Percentiles rank a stretch among this genome's conserved stretches.
Conservation (phyloP, 2,797 vertebrate genomes). For the Arctocebus calabarensis region DNA sequence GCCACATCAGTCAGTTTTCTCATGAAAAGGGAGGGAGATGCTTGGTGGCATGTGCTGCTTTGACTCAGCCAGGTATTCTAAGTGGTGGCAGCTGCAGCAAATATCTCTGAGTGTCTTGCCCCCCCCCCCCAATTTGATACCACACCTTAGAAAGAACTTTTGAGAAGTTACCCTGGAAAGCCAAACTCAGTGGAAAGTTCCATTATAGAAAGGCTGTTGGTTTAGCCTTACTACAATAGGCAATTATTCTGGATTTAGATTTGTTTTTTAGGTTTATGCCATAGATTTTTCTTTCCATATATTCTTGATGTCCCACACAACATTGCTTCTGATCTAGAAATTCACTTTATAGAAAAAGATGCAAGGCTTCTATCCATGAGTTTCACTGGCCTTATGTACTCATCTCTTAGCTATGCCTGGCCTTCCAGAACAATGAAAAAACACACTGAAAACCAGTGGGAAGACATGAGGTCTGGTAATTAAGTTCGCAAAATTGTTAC, state of each 20-base stretch:
- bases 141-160: not conserved
- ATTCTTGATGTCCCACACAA: not conserved
- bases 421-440: not conserved
- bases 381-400: not conserved
- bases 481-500: no score
- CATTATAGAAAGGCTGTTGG: not conserved
- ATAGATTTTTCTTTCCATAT: not conserved
- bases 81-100: not conserved
- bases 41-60: not conserved
- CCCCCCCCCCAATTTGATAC: not conserved
- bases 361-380: not conserved
- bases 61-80: not conserved
- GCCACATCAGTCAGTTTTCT: not conserved
- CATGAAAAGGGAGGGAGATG: not conserved
- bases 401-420: not conserved
- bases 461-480: not conserved
- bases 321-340: not conserved
- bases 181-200: not conserved
- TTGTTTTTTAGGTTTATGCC: not conserved
- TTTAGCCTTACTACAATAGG: not conserved
- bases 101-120: not conserved
- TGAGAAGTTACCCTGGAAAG: not conserved
- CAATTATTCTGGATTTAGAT: conserved; percentile 9
- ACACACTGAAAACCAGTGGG: not conserved
- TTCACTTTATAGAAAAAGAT: not conserved